Conservation (phyloP, 2,113 vertebrate genomes). For the Macrotus californicus region DNA sequence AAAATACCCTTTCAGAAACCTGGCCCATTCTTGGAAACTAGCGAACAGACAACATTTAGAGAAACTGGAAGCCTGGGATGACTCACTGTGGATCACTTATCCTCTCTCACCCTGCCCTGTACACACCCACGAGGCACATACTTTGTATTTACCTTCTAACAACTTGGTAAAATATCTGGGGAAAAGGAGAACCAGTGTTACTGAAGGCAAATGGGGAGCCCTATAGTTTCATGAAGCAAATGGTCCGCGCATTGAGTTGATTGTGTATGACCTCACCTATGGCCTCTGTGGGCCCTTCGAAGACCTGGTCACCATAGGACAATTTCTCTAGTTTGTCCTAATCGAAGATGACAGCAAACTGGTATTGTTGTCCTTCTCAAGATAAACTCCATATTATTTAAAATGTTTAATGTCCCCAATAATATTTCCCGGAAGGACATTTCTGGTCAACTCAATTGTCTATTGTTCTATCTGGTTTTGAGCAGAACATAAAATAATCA, state of each 20-base stretch:
- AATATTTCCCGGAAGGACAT: slow-evolving; percentile 48
- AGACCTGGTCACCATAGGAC: neutral
- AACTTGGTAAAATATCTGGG: neutral
- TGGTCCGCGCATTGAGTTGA: neutral
- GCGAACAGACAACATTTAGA: neutral
- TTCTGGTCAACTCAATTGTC: slow-evolving; percentile 58
- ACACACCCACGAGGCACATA: neutral
- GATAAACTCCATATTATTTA: neutral
- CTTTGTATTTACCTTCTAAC: neutral
- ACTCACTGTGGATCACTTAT: neutral
- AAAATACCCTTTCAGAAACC: slow-evolving; percentile 36
- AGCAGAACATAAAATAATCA: slow-evolving; percentile 74
- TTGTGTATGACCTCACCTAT: rapidly evolving
- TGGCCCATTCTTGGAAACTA: neutral
- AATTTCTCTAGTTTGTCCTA: neutral
- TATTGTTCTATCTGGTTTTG: slow-evolving; percentile 69
- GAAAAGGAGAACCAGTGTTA: neutral
- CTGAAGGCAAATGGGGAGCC: neutral
- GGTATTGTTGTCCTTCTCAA: neutral
- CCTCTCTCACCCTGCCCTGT: neutral
- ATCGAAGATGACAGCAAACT: neutral
- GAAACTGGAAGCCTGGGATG: neutral
- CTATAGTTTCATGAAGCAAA: neutral
- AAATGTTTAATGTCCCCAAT: neutral
- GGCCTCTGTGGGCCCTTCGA: neutral